phyloP scores from a whole-genome alignment of 2,113 vertebrate species.

The Calyptommatus sinebrachiatus region DNA sequence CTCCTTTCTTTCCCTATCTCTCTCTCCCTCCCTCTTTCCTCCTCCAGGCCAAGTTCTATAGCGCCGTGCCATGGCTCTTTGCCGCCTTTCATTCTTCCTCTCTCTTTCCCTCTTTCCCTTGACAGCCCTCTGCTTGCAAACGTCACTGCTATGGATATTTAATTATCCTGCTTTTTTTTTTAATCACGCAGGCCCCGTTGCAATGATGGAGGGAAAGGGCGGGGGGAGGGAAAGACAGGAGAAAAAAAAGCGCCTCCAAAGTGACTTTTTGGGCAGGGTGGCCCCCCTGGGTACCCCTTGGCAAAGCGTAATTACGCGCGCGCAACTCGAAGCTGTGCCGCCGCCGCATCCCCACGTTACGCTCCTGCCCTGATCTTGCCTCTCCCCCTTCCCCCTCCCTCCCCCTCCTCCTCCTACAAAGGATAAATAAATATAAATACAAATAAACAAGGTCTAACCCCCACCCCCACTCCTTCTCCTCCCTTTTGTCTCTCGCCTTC shows the following conservation, averaged over 20 bases:
- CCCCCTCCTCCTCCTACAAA: constrained; percentile 68
- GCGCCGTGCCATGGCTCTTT: constrained; percentile 77
- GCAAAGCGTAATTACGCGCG: too few relatives aligned
- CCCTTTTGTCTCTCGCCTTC: constrained; percentile 79
- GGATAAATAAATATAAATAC: neutral
- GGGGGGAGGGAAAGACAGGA: constrained; percentile 16
- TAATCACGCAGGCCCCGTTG: constrained; percentile 82
- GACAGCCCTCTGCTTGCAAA: constrained; percentile 79
- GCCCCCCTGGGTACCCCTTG: constrained; percentile 36
- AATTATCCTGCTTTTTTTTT: constrained; percentile 88
- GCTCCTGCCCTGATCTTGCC: constrained; percentile 33
- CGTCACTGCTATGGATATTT: constrained; percentile 87
- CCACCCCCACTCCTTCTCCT: neutral
- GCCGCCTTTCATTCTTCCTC: constrained; percentile 68
- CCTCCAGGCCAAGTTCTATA: constrained; percentile 76
- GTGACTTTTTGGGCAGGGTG: constrained; percentile 72
- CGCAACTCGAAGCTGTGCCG: too few relatives aligned
- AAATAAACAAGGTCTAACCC: neutral
- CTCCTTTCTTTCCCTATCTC: too few relatives aligned
- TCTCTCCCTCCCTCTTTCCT: neutral
- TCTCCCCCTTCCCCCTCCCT: too few relatives aligned
- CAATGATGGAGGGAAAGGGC: constrained; percentile 73
- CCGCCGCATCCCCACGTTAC: neutral
- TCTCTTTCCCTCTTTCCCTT: constrained; percentile 53
- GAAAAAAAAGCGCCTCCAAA: constrained; percentile 64